A percentile compares a stretch with the other conserved stretches of the same genome.
Evolutionary conservation across 1,140 invertebrate genomes (phyloP).

Genomic region (Monochamus saltuarius): DNA sequence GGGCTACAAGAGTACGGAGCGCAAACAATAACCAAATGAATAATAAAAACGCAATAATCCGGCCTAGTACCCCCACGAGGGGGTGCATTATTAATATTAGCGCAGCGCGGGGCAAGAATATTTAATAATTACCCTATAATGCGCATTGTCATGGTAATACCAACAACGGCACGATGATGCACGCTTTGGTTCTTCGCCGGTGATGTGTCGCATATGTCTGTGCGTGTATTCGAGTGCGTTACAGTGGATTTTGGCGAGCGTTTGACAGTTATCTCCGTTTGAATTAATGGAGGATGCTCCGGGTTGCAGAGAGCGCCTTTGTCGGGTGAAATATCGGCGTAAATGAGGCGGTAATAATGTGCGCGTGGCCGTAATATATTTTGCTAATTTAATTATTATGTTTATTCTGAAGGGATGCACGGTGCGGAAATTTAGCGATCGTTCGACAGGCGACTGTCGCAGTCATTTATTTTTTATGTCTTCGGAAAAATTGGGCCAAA

Average conservation of each 20-base stretch:
- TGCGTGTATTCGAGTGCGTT: too few species aligned
- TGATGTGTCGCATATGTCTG: background rate
- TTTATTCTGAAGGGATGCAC: too few species aligned
- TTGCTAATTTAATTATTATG: background rate
- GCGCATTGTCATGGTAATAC: slow-evolving; percentile 1
- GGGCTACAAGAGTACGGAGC: background rate
- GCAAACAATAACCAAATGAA: background rate
- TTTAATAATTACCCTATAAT: slow-evolving; percentile 2
- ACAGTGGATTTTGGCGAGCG: too few species aligned
- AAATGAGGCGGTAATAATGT: slow-evolving; percentile 4
- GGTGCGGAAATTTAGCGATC: too few species aligned
- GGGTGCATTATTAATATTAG: background rate
- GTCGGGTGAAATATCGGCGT: background rate
- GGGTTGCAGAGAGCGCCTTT: background rate
- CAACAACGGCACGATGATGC: background rate
- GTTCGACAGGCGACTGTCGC: too few species aligned
- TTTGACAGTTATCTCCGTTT: background rate
- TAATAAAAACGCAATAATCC: slow-evolving; percentile 6
- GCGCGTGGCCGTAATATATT: slow-evolving; percentile 2
- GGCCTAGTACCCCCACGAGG: background rate
- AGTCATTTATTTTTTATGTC: too few species aligned
- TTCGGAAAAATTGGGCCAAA: too few species aligned
- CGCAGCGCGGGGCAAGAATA: too few species aligned
- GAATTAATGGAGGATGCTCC: too few species aligned
- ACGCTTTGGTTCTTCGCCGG: background rate